Conservation (phyloP, 2,797 vertebrate genomes). For the Labroides dimidiatus region DNA sequence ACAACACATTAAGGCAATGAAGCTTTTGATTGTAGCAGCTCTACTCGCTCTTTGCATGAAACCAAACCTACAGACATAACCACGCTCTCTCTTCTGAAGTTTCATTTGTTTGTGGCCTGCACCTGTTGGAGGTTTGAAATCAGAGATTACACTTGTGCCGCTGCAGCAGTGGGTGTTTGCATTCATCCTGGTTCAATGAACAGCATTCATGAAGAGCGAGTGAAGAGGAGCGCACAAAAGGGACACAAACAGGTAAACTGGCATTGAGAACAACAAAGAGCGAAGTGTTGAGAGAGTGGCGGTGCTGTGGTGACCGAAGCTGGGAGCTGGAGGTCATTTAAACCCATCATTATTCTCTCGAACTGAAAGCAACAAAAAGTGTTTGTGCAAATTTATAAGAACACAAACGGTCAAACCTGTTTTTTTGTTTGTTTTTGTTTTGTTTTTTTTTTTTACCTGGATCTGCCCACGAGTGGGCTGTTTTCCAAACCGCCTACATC, state of each 20-base stretch:
- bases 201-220: conserved; percentile 17
- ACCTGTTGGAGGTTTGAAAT: conserved; percentile 46
- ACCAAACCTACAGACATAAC: neutral
- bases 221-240: conserved; percentile 21
- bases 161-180: conserved; percentile 29
- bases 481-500: too few relatives aligned
- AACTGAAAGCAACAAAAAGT: conserved; percentile 1
- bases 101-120: conserved; percentile 2
- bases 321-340: conserved; percentile 9
- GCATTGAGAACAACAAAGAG: conserved; percentile 33
- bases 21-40: conserved; percentile 57
- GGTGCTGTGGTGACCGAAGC: conserved; percentile 2
- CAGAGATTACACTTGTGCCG: conserved; percentile 33
- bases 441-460: neutral
- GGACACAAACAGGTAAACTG: conserved; percentile 27
- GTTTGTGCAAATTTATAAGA: conserved; percentile 6
- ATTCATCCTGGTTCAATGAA: conserved; percentile 27
- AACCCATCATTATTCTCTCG: conserved; percentile 27
- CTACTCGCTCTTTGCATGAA: conserved; percentile 2
- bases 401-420: conserved; percentile 3
- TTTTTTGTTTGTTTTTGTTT: too few relatives aligned
- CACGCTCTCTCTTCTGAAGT: neutral
- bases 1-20: neutral
- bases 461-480: neutral
- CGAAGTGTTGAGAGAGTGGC: conserved; percentile 4